Evolutionary conservation across 2,797 vertebrate genomes (phyloP).

Genomic region (Arremon brunneinucha): DNA sequence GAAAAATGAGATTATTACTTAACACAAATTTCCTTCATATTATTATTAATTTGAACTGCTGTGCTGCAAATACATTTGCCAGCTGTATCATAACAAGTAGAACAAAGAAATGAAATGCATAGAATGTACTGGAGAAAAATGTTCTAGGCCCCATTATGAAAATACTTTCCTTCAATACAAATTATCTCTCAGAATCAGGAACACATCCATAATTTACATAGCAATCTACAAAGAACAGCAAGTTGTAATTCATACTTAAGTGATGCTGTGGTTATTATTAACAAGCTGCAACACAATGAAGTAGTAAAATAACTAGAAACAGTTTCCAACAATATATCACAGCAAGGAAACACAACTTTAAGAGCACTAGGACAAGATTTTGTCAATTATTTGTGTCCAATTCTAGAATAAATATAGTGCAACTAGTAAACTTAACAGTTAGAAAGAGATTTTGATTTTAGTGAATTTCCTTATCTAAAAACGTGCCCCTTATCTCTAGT

Average conservation of each 20-base stretch:
- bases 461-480: background rate
- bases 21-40: background rate
- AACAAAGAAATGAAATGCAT: background rate
- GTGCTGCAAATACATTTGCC: background rate
- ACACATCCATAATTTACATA: background rate
- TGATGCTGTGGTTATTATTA: background rate
- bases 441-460: background rate
- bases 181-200: background rate
- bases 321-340: background rate
- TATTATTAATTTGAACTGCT: background rate
- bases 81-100: background rate
- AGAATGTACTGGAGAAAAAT: background rate
- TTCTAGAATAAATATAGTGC: background rate
- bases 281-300: background rate
- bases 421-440: background rate
- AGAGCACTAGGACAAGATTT: background rate
- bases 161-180: background rate
- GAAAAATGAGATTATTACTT: background rate
- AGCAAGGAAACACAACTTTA: background rate
- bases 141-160: background rate
- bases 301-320: background rate
- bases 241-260: background rate
- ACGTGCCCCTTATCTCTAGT: background rate
- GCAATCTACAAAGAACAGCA: background rate
- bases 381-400: background rate